A percentile compares a stretch with the other conserved stretches of the same genome.
phyloP scores from a whole-genome alignment of 2,113 vertebrate species.

The Trachemys scripta region DNA sequence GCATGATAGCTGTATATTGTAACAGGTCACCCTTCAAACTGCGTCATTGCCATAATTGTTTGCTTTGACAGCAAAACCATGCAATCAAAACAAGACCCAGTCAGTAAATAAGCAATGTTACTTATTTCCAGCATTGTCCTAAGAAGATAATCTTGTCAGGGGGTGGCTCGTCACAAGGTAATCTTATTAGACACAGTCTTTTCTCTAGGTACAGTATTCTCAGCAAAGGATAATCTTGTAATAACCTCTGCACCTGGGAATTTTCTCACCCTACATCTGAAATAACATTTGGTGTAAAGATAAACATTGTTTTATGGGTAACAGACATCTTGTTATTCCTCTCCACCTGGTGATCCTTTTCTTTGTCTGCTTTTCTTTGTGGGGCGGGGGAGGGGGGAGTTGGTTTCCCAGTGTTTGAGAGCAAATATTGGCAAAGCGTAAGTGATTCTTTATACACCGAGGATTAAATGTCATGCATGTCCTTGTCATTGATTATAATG shows the following conservation, averaged over 20 bases:
- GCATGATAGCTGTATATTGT: not conserved
- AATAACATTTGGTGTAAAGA: not conserved
- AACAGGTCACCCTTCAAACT: not conserved
- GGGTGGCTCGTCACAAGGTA: slow-evolving; percentile 26
- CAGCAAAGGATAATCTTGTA: slow-evolving; percentile 33
- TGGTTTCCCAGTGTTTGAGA: not conserved
- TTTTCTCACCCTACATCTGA: not conserved
- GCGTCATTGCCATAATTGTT: not conserved
- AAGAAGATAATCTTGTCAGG: not conserved
- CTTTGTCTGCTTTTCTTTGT: not conserved
- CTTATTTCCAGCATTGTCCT: not conserved
- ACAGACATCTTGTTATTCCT: not conserved
- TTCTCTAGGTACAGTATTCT: slow-evolving; percentile 8
- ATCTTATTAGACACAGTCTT: slow-evolving; percentile 57
- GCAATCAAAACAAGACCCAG: accelerated
- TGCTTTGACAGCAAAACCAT: not conserved
- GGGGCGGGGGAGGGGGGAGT: not conserved
- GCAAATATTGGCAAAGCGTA: not conserved
- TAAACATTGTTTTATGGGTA: not conserved
- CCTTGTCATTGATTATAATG: not conserved
- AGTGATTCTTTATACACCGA: not conserved
- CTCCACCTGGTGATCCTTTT: not conserved
- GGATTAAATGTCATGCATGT: not conserved
- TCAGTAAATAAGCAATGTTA: not conserved
- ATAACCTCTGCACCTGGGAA: slow-evolving; percentile 30